Evolutionary conservation across 1,140 invertebrate genomes (phyloP).

Genomic region (Drosophila prosaltans): DNA sequence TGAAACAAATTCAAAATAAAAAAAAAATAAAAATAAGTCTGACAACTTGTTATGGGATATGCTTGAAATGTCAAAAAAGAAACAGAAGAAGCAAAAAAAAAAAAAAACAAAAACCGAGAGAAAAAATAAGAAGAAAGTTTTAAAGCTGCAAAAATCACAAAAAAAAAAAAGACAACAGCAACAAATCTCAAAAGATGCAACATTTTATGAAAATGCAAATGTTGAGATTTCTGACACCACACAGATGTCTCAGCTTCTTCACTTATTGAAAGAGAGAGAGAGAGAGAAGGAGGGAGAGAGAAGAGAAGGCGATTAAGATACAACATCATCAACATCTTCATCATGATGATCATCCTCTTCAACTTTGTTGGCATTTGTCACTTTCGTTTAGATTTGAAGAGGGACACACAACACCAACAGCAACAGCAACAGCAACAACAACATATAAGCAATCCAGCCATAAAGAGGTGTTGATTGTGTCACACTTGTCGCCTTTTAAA

Average conservation of each 20-base stretch:
- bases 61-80: constrained; percentile 39
- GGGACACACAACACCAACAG: constrained; percentile 27
- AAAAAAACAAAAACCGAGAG: constrained; percentile 16
- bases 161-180: too few relatives aligned
- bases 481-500: constrained; percentile 66
- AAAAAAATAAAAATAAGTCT: constrained; percentile 45
- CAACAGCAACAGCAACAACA: background rate
- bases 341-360: constrained; percentile 42
- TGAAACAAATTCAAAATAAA: constrained; percentile 8
- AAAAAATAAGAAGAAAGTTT: constrained; percentile 24
- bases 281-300: background rate
- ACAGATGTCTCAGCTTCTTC: constrained; percentile 41
- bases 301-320: constrained; percentile 63
- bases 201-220: constrained; percentile 67
- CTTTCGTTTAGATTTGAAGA: constrained; percentile 75
- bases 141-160: constrained; percentile 25
- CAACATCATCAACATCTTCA: constrained; percentile 13
- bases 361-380: constrained; percentile 72
- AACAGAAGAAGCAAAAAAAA: background rate
- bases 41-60: constrained; percentile 48
- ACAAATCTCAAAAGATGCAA: constrained; percentile 56
- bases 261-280: constrained; percentile 6
- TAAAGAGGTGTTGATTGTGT: constrained; percentile 79
- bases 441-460: constrained; percentile 15
- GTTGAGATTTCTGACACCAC: constrained; percentile 56